These are phyloP conservation scores for Lasioglossum villosulum DNA, from an alignment of 2,888 invertebrate genomes.

Conservation along the genomic window DNA sequence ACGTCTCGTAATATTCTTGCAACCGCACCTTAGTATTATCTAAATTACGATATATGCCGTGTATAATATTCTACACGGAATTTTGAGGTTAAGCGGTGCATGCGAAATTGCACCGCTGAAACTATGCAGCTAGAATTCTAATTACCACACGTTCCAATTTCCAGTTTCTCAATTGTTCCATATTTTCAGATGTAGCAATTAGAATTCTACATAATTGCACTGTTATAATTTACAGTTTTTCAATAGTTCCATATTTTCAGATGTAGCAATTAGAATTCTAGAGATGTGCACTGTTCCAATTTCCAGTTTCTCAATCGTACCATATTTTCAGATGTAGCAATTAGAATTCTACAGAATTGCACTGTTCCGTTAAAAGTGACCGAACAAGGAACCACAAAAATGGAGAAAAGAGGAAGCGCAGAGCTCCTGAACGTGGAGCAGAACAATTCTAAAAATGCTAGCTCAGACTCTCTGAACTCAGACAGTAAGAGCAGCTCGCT, in stretches of 20 bases:
- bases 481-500: conserved; percentile 95
- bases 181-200: conserved; percentile 22
- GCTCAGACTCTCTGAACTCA: conserved; percentile 92
- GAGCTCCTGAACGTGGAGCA: conserved; percentile 89
- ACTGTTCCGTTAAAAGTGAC: conserved; percentile 52
- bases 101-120: not conserved
- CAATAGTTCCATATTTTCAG: not conserved
- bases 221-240: not conserved
- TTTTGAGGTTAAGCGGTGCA: conserved; percentile 27
- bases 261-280: too few species aligned
- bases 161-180: not conserved
- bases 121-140: not conserved
- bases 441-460: conserved; percentile 90
- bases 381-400: conserved; percentile 74
- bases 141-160: not conserved
- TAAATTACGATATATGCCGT: too few species aligned
- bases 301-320: not conserved
- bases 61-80: not conserved
- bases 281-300: too few species aligned
- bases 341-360: conserved; percentile 38
- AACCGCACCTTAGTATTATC: not conserved
- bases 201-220: conserved; percentile 46
- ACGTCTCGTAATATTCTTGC: not conserved
- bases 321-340: conserved; percentile 23
- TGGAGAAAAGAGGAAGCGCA: conserved; percentile 89